Evolutionary conservation across 2,888 invertebrate species (phyloP).

Genomic region (Colostygia pectinataria): DNA sequence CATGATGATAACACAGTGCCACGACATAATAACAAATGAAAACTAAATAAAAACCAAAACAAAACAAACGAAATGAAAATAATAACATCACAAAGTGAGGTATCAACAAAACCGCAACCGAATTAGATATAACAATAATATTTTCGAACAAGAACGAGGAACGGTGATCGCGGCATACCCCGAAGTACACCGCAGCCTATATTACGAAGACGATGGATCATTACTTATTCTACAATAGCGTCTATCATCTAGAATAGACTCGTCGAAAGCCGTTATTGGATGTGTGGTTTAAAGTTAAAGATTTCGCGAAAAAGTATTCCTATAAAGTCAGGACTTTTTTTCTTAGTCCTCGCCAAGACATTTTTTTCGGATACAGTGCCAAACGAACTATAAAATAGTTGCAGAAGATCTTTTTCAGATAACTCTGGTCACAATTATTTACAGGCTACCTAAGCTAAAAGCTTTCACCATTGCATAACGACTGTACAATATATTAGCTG

Average conservation of each 20-base stretch:
- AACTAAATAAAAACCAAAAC: not conserved
- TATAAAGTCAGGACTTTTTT: no score
- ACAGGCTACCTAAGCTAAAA: no score
- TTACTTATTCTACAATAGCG: constrained; percentile 62
- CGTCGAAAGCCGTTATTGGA: constrained; percentile 59
- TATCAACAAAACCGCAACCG: constrained; percentile 25
- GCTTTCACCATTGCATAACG: no score
- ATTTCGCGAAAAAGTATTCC: constrained; percentile 26
- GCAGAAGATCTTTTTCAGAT: no score
- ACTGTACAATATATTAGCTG: no score
- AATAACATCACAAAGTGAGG: constrained; percentile 10
- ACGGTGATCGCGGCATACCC: constrained; percentile 40
- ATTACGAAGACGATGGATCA: constrained; percentile 43
- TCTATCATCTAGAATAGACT: constrained; percentile 64
- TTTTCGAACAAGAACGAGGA: constrained; percentile 37
- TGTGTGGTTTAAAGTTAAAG: constrained; percentile 34
- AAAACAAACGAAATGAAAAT: constrained; percentile 3
- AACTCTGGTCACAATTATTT: no score
- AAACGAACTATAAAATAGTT: no score
- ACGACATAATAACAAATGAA: not conserved
- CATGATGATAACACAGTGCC: not conserved
- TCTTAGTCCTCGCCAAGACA: no score
- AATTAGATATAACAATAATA: constrained; percentile 33
- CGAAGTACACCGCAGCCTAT: constrained; percentile 41
- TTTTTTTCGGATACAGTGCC: no score